Percentiles rank a stretch among this genome's conserved stretches.
Evolutionary conservation across 2,888 invertebrate species (phyloP).

Genomic region (Malthinus flaveolus): DNA sequence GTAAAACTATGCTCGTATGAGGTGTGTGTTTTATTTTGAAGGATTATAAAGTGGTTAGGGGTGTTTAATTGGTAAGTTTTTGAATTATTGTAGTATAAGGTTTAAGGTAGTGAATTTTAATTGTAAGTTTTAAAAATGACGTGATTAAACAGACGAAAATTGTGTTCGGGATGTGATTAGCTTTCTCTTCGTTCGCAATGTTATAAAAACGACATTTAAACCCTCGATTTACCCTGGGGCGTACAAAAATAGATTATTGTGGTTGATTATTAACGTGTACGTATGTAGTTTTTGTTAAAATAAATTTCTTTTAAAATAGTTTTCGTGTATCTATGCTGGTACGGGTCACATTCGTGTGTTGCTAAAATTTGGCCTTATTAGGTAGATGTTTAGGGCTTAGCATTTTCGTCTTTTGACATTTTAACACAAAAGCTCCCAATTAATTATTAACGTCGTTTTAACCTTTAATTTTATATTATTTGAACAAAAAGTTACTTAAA

Average conservation of each 20-base stretch:
- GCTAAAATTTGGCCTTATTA: conserved; percentile 49
- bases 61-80: conserved; percentile 54
- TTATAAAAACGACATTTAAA: conserved; percentile 12
- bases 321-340: conserved; percentile 32
- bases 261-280: conserved; percentile 18
- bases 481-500: not conserved
- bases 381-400: conserved; percentile 47
- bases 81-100: not conserved
- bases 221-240: conserved; percentile 10
- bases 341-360: conserved; percentile 47
- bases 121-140: not conserved
- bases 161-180: conserved; percentile 14
- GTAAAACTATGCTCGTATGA: conserved; percentile 56
- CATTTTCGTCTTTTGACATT: conserved; percentile 7
- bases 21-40: conserved; percentile 54
- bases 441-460: not conserved
- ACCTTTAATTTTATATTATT: no score
- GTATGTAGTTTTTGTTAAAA: not conserved
- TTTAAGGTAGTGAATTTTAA: not conserved
- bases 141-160: not conserved
- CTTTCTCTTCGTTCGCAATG: conserved; percentile 20
- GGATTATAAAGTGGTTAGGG: conserved; percentile 49
- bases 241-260: conserved; percentile 6
- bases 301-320: not conserved
- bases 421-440: not conserved